Evolutionary conservation across 2,797 vertebrate genomes (phyloP), one percentile per base, ranked within the genome.

Genomic region (Chloroceryle inda): DNA sequence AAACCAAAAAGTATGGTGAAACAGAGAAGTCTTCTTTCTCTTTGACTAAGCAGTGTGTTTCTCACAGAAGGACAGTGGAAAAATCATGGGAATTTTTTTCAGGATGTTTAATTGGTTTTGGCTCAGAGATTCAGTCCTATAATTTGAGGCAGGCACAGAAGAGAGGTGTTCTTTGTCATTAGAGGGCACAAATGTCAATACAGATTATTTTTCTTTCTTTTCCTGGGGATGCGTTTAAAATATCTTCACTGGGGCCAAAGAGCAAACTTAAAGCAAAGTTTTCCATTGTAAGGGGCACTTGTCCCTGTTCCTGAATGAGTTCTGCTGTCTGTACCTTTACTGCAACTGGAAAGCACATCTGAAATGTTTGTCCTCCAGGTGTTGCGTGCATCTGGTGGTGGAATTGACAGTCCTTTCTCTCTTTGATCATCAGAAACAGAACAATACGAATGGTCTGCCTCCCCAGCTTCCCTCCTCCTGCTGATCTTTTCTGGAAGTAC

Each of bases 401-500:
- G 35, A 76, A 38, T 0, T 94, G 55, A 85, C n/a, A 38, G 47
- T 27, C 74, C 64, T 95, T 93, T 89, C 47, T 97, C 33, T 89
- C 58, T 84, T 61, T 89, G 35, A 42, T 76, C 82, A 81, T 21
- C 97, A 98, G 98, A 72, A 98, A 98, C 94, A 92, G 90, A 66
- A 97, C 97, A 13, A 96, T 96, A 47, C 96, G 98, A 62, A 97
- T 87, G 85, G 96, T 96, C 35, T 98, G 98, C 77, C 97, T 98
- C 21, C 97, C 97, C 68, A 98, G 92, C 92, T 98, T 98, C 78
- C 98, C 98, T 47, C 96, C 97, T 81, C 98, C 97, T 35, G 97
- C 97, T 53, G 97, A 98, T 45, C 97, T 98, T 47, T 98, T 96
- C 63, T 98, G 98, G 98, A 98, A 98, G 88, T 98, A 98, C 86